Conservation (phyloP, 1,140 invertebrate genomes). For the Bombus haemorrhoidalis region DNA sequence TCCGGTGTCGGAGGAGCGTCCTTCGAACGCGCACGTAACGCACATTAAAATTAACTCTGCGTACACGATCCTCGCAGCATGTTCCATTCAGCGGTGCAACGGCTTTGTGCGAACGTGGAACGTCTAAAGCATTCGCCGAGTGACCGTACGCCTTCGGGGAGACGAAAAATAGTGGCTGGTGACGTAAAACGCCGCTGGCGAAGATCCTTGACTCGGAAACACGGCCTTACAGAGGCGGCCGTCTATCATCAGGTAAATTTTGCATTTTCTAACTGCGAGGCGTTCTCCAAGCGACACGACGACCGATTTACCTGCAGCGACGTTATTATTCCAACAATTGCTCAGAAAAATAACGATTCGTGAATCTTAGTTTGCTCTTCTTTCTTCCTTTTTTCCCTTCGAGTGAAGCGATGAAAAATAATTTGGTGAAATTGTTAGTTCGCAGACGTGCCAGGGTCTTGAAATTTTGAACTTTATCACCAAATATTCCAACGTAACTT, state of each 20-base stretch:
- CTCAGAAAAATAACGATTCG: neutral
- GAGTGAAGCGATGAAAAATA: neutral
- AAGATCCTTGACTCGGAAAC: slow-evolving; percentile 42
- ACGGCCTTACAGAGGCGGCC: neutral
- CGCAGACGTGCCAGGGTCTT: too few relatives aligned
- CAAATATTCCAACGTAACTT: too few relatives aligned
- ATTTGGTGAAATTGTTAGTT: too few relatives aligned
- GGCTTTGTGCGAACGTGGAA: slow-evolving; percentile 28
- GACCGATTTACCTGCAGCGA: neutral
- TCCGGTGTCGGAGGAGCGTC: slow-evolving; percentile 26
- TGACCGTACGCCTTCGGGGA: slow-evolving; percentile 19
- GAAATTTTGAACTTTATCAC: too few relatives aligned
- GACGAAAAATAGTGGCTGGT: slow-evolving; percentile 36
- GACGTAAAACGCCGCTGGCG: slow-evolving; percentile 27
- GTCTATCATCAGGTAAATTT: slow-evolving; percentile 51
- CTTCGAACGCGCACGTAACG: slow-evolving; percentile 46
- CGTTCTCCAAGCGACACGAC: slow-evolving; percentile 52
- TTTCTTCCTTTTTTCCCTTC: neutral
- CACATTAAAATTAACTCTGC: slow-evolving; percentile 63
- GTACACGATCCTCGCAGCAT: slow-evolving; percentile 56
- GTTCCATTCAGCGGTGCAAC: slow-evolving; percentile 47
- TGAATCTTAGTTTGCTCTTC: neutral
- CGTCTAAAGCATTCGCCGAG: neutral
- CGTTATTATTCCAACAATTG: neutral
- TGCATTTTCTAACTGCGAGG: slow-evolving; percentile 38